Percentiles rank a stretch among this genome's conserved stretches.
Conservation (phyloP, 2,113 vertebrate species). For the Sus scrofa region T2T-Sscrofa CM000824.6:159001001-159001500, state of each 20-base stretch:
- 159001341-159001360: not conserved
- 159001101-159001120: slow-evolving; percentile 32
- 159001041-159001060: slow-evolving; percentile 6
- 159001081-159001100: not conserved
- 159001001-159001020: not conserved
- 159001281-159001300: slow-evolving; percentile 22
- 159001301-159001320: not conserved
- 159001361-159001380: not conserved
- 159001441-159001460: not conserved
- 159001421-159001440: slow-evolving; percentile 2
- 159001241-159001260: slow-evolving; percentile 9
- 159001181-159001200: not conserved
- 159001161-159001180: slow-evolving; percentile 5
- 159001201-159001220: not conserved
- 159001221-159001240: not conserved
- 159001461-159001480: not conserved
- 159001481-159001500: not conserved
- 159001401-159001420: slow-evolving; percentile 17
- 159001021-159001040: not conserved
- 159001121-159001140: not conserved
- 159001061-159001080: not conserved
- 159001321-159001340: not conserved
- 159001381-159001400: not conserved
- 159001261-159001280: not conserved
- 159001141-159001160: not conserved